Conservation (phyloP, 2,888 invertebrate species). For the Hipparchia sbordonii region DNA sequence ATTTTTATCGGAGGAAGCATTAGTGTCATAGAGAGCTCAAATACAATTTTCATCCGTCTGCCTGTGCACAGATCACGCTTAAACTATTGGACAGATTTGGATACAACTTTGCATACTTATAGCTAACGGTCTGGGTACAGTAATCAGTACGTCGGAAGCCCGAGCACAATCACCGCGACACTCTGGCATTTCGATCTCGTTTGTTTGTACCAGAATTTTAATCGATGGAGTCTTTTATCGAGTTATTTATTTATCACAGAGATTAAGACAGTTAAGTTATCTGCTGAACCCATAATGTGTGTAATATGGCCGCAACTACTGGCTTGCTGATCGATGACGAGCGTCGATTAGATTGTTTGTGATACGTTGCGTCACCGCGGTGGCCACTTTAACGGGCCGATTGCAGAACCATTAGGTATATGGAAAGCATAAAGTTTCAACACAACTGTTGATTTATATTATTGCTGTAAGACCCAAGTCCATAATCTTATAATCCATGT, state of each 20-base stretch:
- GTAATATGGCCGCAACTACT: neutral
- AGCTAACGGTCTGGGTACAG: no score
- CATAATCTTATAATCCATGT: neutral
- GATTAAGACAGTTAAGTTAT: neutral
- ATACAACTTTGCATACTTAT: no score
- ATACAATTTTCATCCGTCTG: no score
- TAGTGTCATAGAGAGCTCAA: no score
- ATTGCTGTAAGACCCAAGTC: neutral
- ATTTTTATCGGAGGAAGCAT: no score
- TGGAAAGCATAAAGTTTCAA: neutral
- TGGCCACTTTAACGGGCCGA: neutral
- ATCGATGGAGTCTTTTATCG: no score
- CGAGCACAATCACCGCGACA: no score
- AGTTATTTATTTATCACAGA: neutral
- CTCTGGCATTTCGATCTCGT: no score
- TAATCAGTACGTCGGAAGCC: no score
- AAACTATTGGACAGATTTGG: no score
- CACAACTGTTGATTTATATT: neutral
- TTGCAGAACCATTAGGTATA: neutral
- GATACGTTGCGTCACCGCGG: neutral
- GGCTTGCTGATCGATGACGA: neutral
- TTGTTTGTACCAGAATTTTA: no score
- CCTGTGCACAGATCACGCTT: no score
- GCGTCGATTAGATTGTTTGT: neutral
- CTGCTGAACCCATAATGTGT: neutral